phyloP scores from a whole-genome alignment of 2,113 vertebrate species.

The Gallinago paraguaiae region DNA sequence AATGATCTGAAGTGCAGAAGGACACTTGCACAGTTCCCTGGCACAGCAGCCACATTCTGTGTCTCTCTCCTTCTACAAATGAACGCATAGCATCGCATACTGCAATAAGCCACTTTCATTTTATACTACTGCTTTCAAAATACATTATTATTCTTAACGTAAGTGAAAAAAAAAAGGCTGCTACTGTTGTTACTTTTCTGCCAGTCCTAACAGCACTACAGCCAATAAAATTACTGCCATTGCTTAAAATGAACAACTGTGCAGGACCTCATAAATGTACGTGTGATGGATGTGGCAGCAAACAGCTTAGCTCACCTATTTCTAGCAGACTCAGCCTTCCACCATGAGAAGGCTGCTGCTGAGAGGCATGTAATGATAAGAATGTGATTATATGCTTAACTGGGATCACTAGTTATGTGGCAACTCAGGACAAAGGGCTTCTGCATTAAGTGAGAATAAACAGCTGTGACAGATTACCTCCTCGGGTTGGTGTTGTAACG shows the following conservation, averaged over 20 bases:
- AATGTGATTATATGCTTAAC: conserved; percentile 26
- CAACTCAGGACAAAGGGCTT: conserved; percentile 34
- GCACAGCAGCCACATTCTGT: neutral
- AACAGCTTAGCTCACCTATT: neutral
- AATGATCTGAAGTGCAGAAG: neutral
- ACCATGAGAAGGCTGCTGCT: neutral
- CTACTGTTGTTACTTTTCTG: neutral
- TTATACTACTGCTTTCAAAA: neutral
- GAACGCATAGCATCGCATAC: neutral
- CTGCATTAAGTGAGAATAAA: neutral
- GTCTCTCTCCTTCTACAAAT: neutral
- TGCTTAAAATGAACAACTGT: neutral
- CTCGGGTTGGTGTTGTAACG: neutral
- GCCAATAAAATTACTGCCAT: neutral
- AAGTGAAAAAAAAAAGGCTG: neutral
- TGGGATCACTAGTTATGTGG: neutral
- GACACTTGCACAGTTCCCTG: neutral
- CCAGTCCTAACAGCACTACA: neutral
- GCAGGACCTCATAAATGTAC: neutral
- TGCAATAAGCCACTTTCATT: neutral
- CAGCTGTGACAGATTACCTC: neutral
- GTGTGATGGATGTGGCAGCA: neutral
- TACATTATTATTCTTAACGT: neutral
- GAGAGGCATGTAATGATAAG: neutral
- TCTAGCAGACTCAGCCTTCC: conserved; percentile 8